Evolutionary conservation across 1,140 invertebrate species (phyloP).

Genomic region (Lordiphosa clarofinis): DNA sequence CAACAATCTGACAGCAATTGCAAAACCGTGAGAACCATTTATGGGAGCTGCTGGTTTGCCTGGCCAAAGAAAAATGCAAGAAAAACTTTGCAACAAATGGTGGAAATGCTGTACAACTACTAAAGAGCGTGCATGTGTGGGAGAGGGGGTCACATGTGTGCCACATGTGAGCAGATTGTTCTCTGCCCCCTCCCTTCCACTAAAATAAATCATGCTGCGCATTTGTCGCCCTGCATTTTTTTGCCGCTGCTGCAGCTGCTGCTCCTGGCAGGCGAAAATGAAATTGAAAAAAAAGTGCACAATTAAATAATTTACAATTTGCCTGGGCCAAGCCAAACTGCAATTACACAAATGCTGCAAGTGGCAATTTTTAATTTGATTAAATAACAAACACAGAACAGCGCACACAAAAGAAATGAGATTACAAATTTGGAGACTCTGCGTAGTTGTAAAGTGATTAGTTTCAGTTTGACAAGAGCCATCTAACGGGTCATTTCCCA

Average conservation of each 20-base stretch:
- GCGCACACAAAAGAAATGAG: constrained; percentile 20
- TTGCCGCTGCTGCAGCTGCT: constrained; percentile 11
- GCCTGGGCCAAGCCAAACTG: constrained; percentile 36
- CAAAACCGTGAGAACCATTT: constrained; percentile 73
- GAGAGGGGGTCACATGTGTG: constrained; percentile 30
- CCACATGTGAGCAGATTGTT: constrained; percentile 44
- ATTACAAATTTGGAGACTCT: too few relatives aligned
- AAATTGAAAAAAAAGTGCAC: constrained; percentile 16
- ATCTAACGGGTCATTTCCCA: not conserved
- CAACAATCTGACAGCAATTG: constrained; percentile 50
- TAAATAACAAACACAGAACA: constrained; percentile 37
- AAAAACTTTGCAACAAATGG: constrained; percentile 66
- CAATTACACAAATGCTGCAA: constrained; percentile 34
- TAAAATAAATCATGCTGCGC: constrained; percentile 61
- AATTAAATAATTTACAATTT: constrained; percentile 56
- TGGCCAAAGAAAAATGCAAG: constrained; percentile 63
- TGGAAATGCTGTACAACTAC: constrained; percentile 59
- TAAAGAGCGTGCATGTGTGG: constrained; percentile 13
- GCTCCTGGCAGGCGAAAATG: constrained; percentile 33
- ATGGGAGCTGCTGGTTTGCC: constrained; percentile 40
- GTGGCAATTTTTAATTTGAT: constrained; percentile 52
- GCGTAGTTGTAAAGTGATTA: too few relatives aligned
- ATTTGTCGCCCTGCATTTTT: constrained; percentile 57
- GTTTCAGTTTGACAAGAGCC: too few relatives aligned
- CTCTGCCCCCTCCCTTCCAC: constrained; percentile 2